Evolutionary conservation across 2,888 invertebrate genomes (phyloP).

Genomic region (Sicus ferrugineus): DNA sequence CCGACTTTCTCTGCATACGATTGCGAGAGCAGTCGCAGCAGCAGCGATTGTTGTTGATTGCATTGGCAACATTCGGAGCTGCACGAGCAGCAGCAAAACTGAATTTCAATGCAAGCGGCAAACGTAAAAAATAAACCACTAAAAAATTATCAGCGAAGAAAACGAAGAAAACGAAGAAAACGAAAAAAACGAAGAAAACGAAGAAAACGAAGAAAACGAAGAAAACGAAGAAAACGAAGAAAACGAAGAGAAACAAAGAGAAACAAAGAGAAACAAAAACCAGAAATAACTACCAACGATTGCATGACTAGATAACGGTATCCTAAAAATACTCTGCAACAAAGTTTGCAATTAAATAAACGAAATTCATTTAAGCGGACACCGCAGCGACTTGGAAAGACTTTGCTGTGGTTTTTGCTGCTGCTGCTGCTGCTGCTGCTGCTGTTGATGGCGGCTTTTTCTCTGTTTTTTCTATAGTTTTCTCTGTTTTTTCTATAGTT

Average conservation of each 20-base stretch:
- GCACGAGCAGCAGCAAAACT: slow-evolving; percentile 8
- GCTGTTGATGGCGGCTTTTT: background rate
- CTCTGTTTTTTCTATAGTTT: too few species aligned
- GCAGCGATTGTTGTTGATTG: slow-evolving; percentile 10
- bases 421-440: background rate
- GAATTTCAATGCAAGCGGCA: background rate
- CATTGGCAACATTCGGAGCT: slow-evolving; percentile 16
- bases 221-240: background rate
- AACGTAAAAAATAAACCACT: background rate
- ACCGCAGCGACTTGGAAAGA: background rate
- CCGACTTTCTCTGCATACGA: slow-evolving; percentile 33
- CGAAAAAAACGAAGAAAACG: background rate
- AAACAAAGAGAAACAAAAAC: background rate
- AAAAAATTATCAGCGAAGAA: background rate
- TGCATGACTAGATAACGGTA: slow-evolving; percentile 28
- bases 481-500: background rate
- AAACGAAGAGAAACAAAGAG: background rate
- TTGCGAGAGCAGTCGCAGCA: too few species aligned
- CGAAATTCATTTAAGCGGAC: slow-evolving; percentile 30
- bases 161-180: slow-evolving; percentile 1
- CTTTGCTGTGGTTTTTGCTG: background rate
- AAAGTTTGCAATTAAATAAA: slow-evolving; percentile 33
- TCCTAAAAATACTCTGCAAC: slow-evolving; percentile 21
- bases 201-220: background rate
- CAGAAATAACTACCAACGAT: background rate